phyloP scores from a whole-genome alignment of 2,888 invertebrate genomes.

The Tenthredo notha region DNA sequence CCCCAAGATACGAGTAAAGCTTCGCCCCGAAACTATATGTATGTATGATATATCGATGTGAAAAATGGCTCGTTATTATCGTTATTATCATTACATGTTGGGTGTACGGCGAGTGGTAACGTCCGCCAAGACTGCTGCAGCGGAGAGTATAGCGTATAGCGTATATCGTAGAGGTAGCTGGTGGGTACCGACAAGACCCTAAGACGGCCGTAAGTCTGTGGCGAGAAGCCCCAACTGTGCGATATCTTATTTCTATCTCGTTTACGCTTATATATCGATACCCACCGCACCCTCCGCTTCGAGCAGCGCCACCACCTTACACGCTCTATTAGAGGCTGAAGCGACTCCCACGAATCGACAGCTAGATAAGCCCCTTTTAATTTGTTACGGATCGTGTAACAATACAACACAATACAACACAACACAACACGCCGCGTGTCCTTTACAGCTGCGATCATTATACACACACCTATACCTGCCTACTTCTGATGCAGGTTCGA shows the following conservation, averaged over 20 bases:
- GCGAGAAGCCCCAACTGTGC: conserved; percentile 74
- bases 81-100: no score
- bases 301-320: conserved; percentile 8
- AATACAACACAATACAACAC: no score
- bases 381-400: conserved; percentile 29
- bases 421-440: conserved; percentile 9
- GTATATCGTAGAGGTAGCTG: neutral
- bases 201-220: conserved; percentile 73
- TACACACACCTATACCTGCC: neutral
- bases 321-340: conserved; percentile 50
- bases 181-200: conserved; percentile 58
- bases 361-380: conserved; percentile 41
- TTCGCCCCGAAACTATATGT: neutral
- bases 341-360: conserved; percentile 37
- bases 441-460: neutral
- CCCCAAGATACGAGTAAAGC: conserved; percentile 28
- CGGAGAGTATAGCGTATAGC: neutral
- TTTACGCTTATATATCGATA: conserved; percentile 47
- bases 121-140: neutral
- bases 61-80: neutral
- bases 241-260: conserved; percentile 72
- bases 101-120: neutral
- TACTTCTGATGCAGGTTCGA: neutral
- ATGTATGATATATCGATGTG: conserved; percentile 2
- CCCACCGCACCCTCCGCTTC: conserved; percentile 17